Evolutionary conservation across 1,140 invertebrate species (phyloP).

Genomic region (Hyles vespertilio): DNA sequence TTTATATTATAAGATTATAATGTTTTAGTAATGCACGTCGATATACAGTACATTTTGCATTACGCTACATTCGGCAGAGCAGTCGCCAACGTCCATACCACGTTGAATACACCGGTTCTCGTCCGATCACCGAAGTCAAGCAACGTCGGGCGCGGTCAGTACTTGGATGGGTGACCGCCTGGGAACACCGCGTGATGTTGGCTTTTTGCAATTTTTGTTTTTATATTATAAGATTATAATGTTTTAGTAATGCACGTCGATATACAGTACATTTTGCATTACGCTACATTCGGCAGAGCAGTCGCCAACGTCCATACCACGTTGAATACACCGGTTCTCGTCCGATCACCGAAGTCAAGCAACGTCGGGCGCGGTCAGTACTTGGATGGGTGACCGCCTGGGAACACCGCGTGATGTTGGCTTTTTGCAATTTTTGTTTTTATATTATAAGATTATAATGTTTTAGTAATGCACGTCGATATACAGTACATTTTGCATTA

Average conservation of each 20-base stretch:
- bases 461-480: too few relatives aligned
- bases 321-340: conserved; percentile 24
- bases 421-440: conserved; percentile 8
- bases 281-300: too few relatives aligned
- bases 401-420: conserved; percentile 23
- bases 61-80: too few relatives aligned
- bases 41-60: too few relatives aligned
- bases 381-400: conserved; percentile 25
- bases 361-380: conserved; percentile 23
- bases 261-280: too few relatives aligned
- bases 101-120: conserved; percentile 24
- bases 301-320: conserved; percentile 16
- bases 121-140: conserved; percentile 26
- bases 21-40: too few relatives aligned
- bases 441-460: too few relatives aligned
- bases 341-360: conserved; percentile 26
- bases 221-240: too few relatives aligned
- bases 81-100: conserved; percentile 15
- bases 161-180: conserved; percentile 25
- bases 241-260: too few relatives aligned
- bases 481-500: too few relatives aligned
- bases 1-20: too few relatives aligned
- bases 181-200: conserved; percentile 23
- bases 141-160: conserved; percentile 24
- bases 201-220: conserved; percentile 8